Conservation (phyloP, 92 coral and sea anemone species). For the Umimayanthus chanpuru region DNA sequence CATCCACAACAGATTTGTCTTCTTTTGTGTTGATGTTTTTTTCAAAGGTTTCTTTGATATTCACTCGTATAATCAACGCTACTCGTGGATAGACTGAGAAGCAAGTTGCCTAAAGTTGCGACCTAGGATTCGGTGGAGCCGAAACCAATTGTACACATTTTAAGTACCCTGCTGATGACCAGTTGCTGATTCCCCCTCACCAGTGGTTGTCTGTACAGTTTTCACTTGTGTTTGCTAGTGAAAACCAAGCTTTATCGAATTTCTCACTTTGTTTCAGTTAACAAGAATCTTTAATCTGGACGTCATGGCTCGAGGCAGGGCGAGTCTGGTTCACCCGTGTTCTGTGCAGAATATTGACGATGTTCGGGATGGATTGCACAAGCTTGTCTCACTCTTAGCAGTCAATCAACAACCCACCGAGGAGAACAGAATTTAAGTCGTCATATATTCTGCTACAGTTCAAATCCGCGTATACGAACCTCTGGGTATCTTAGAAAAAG, state of each 20-base stretch:
- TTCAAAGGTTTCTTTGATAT: too few species aligned
- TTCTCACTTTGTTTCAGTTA: constrained; percentile 54
- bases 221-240: too few species aligned
- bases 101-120: too few species aligned
- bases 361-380: constrained; percentile 54
- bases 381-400: constrained; percentile 43
- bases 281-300: constrained; percentile 68
- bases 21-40: too few species aligned
- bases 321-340: constrained; percentile 72
- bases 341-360: constrained; percentile 66
- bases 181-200: too few species aligned
- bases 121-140: too few species aligned
- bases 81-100: too few species aligned
- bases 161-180: too few species aligned
- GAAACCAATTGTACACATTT: too few species aligned
- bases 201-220: too few species aligned
- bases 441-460: background rate
- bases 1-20: too few species aligned
- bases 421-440: constrained; percentile 29
- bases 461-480: background rate
- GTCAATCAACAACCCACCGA: background rate
- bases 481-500: background rate
- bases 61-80: too few species aligned
- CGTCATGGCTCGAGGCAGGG: constrained; percentile 65
- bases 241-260: background rate